Evolutionary conservation across 2,113 vertebrate species (phyloP).

Genomic region (Gallinago paraguaiae): DNA sequence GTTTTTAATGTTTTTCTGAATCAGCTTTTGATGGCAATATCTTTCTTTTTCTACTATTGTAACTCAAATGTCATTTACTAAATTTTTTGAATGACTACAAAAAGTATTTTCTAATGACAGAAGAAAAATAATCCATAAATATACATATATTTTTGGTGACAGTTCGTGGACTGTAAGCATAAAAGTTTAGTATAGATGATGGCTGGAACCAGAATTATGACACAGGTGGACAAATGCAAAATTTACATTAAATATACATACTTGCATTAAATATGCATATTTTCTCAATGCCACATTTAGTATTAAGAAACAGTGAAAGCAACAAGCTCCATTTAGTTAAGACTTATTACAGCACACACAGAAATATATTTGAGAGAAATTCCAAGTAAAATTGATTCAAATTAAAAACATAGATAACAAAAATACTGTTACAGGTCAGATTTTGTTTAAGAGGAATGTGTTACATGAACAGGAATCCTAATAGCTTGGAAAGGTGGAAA

Average conservation of each 20-base stretch:
- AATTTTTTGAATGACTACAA: neutral
- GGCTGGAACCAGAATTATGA: neutral
- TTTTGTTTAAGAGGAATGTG: neutral
- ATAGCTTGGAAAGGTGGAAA: neutral
- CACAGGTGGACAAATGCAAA: neutral
- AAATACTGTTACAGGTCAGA: neutral
- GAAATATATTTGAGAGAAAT: neutral
- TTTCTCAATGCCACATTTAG: neutral
- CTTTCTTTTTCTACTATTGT: neutral
- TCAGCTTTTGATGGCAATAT: neutral
- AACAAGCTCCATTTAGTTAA: neutral
- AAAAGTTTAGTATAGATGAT: neutral
- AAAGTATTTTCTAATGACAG: accelerated
- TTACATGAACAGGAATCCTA: neutral
- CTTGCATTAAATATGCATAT: neutral
- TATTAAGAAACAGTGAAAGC: neutral
- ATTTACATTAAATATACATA: neutral
- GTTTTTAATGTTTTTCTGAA: neutral
- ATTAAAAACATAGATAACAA: neutral
- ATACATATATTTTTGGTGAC: neutral
- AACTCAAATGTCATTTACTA: neutral
- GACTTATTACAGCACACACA: neutral
- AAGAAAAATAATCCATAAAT: neutral
- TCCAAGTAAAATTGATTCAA: neutral
- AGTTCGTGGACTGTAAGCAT: neutral